Base-by-base conservation (phyloP, 2,113 vertebrate genomes). In the Mugil cephalus region DNA sequence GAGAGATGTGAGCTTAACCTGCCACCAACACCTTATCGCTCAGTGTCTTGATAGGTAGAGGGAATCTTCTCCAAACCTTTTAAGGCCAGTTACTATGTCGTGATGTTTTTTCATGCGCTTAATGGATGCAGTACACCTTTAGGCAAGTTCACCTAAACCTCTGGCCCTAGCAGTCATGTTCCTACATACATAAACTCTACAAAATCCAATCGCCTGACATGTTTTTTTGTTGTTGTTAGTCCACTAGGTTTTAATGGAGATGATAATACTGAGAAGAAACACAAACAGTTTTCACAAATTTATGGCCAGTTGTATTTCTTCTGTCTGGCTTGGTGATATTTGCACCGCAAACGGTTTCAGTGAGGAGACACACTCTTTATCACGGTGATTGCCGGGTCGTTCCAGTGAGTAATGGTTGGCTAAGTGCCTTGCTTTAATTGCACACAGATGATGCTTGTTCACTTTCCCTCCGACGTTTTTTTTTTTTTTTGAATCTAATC, bases 21-120 rank as follows among this genome's bases (percentile, higher is more conserved):
- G 39, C 13, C 66, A 76, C 47, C 5, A 53, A 77, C 45, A 47
- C 40, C 61, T 66, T 60, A 80, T 87, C 62, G 0, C 7, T 30
- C 7, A 11, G 35, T 35, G 36, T 35, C 77, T 64, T 72, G 38
- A 62, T n/a, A 81, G 74, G 56, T 17, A 48, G 14, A 46, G 1
- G 11, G 5, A 45, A 78, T 48, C 15, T 24, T 70, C 21, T 45
- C 19, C 1, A 39, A 24, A 4, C 15, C 46, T 39, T 63, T 70
- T 58, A 43, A 47, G 14, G 17, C 6, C 55, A 35, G 55, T 62
- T 63, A 64, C 9, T 21, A 1, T 36, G 45, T 36, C 15, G 9
- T 13, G 12, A 21, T 46, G 11, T 4, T 8, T 48, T 34, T 17
- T 21, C 61, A 55, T 34, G 12, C 10, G 43, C 36, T 60, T 17